Evolutionary conservation across 1,140 invertebrate species (phyloP).

Genomic region (Diorhabda sublineata): DNA sequence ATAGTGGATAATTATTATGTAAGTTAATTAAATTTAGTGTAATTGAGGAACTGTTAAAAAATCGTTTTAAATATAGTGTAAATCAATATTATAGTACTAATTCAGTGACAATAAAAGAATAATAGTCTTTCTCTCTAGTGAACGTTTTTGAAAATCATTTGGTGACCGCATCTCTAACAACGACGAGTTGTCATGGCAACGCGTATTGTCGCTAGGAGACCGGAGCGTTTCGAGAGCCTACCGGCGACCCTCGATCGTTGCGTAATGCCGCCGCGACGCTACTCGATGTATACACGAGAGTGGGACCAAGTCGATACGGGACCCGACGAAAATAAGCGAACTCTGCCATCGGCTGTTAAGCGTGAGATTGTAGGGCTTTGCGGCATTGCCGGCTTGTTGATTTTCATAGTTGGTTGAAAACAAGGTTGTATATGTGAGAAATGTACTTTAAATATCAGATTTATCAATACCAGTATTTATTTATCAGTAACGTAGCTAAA

Average conservation of each 20-base stretch:
- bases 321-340: not conserved
- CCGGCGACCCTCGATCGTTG: conserved; percentile 3
- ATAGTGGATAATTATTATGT: too few species aligned
- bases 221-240: not conserved
- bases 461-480: too few species aligned
- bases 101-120: too few species aligned
- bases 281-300: not conserved
- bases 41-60: too few species aligned
- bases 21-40: too few species aligned
- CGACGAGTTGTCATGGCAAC: conserved; percentile 9
- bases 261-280: not conserved
- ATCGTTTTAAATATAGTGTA: too few species aligned
- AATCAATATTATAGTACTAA: too few species aligned
- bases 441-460: too few species aligned
- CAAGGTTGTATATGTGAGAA: too few species aligned
- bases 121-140: not conserved
- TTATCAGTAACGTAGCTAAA: too few species aligned
- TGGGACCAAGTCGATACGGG: not conserved
- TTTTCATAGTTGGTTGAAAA: not conserved
- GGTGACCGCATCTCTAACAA: not conserved
- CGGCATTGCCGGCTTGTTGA: not conserved
- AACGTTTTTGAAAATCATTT: conserved; percentile 7
- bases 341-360: not conserved
- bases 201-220: conserved; percentile 13
- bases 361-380: not conserved